A percentile compares a stretch with the other conserved stretches of the same genome.
Evolutionary conservation across 2,797 vertebrate species (phyloP).

Genomic region (Propithecus deckenii): DNA sequence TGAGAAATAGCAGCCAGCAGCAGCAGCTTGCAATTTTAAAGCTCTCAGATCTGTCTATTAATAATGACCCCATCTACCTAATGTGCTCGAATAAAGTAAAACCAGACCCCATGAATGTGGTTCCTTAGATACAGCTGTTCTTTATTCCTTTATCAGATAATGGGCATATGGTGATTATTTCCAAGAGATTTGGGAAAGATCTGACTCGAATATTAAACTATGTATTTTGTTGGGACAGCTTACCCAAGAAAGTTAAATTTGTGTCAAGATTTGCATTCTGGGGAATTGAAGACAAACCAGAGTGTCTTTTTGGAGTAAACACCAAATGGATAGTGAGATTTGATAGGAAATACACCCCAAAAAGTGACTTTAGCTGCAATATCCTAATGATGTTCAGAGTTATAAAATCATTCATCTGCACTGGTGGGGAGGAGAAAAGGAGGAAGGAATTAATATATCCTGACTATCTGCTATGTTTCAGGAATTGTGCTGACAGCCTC

Average conservation of each 20-base stretch:
- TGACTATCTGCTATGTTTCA: neutral
- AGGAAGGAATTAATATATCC: neutral
- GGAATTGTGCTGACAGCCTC: neutral
- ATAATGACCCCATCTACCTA: neutral
- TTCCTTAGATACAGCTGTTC: neutral
- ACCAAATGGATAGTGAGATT: neutral
- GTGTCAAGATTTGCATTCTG: neutral
- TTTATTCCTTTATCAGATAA: neutral
- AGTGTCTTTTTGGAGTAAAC: neutral
- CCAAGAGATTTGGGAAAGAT: neutral
- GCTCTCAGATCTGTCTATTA: neutral
- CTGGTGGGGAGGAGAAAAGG: neutral
- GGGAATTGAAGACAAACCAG: neutral
- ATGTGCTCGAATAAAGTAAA: constrained; percentile 37
- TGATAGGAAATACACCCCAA: neutral
- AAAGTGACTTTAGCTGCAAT: neutral
- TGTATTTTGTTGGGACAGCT: neutral
- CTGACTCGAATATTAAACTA: neutral
- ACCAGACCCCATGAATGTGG: neutral
- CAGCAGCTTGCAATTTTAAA: neutral
- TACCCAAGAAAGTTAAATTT: constrained; percentile 7
- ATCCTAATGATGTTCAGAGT: neutral
- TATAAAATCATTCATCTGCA: neutral
- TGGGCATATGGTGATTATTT: neutral
- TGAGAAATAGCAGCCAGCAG: constrained; percentile 16